phyloP scores from a whole-genome alignment of 2,797 vertebrate species.

The Babyrousa celebensis region DNA sequence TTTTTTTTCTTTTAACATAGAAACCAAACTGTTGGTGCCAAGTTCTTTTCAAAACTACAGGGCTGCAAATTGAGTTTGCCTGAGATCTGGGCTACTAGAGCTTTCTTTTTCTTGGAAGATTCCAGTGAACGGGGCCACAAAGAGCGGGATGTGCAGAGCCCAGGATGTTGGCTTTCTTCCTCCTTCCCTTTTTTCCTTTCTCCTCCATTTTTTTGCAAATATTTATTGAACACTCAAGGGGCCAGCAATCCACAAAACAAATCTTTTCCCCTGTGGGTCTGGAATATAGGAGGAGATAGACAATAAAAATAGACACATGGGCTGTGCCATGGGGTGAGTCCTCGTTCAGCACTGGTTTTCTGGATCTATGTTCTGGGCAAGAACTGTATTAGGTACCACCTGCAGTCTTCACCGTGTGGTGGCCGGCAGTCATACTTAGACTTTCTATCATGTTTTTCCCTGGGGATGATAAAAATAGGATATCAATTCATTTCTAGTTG shows the following conservation, averaged over 20 bases:
- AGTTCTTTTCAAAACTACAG: conserved; percentile 51
- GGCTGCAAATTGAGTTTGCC: neutral
- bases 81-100: neutral
- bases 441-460: conserved; percentile 31
- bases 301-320: neutral
- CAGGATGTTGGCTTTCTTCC: neutral
- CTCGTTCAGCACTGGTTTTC: neutral
- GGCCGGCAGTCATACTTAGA: neutral
- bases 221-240: neutral
- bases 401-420: neutral
- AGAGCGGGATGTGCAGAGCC: neutral
- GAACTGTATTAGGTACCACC: neutral
- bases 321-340: neutral
- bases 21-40: conserved; percentile 30
- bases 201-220: conserved; percentile 33
- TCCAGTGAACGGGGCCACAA: neutral
- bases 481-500: conserved; percentile 64
- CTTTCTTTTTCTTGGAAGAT: neutral
- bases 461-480: conserved; percentile 69
- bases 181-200: neutral
- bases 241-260: neutral
- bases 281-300: neutral
- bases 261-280: neutral
- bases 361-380: neutral
- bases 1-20: conserved; percentile 74